A percentile compares a stretch with the other conserved stretches of the same genome.
These are phyloP conservation scores for Diorhabda elongata DNA, from an alignment of 1,140 invertebrate species.

Conservation along the genomic window DNA sequence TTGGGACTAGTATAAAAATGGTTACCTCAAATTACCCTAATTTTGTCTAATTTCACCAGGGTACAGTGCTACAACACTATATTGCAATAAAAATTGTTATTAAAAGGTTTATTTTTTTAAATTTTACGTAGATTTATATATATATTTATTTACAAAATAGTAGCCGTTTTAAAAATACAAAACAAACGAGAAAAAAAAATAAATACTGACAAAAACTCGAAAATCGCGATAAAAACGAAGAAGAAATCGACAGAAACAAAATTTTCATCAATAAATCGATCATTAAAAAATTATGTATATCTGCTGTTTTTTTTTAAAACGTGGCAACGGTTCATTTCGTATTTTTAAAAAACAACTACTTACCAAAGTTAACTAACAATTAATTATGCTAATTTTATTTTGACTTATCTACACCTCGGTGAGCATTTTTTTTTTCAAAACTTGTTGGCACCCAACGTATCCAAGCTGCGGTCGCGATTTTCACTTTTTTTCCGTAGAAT, in stretches of 20 bases:
- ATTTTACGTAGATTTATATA: neutral
- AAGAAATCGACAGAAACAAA: too few species aligned
- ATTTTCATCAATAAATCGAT: too few species aligned
- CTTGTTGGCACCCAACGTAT: slow-evolving; percentile 35
- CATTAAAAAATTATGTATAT: too few species aligned
- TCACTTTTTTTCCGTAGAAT: too few species aligned
- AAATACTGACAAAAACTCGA: too few species aligned
- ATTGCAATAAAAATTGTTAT: slow-evolving; percentile 21
- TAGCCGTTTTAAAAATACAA: slow-evolving; percentile 1
- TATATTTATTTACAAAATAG: slow-evolving; percentile 22
- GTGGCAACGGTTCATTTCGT: neutral
- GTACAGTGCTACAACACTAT: slow-evolving; percentile 19
- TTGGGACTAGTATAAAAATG: slow-evolving; percentile 28
- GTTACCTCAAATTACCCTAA: slow-evolving; percentile 25
- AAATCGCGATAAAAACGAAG: too few species aligned
- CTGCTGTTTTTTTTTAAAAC: too few species aligned
- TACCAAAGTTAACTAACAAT: slow-evolving; percentile 8
- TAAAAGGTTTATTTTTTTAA: slow-evolving; percentile 13
- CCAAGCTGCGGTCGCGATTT: neutral
- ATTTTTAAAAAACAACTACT: slow-evolving; percentile 4
- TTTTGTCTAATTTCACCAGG: slow-evolving; percentile 13
- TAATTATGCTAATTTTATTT: slow-evolving; percentile 33
- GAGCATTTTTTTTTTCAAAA: slow-evolving; percentile 38
- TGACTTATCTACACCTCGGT: slow-evolving; percentile 39
- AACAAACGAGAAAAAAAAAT: neutral